Percentiles rank a stretch among this genome's conserved stretches.
Conservation (phyloP, 2,797 vertebrate species). For the Phalloptychus januarius region DNA sequence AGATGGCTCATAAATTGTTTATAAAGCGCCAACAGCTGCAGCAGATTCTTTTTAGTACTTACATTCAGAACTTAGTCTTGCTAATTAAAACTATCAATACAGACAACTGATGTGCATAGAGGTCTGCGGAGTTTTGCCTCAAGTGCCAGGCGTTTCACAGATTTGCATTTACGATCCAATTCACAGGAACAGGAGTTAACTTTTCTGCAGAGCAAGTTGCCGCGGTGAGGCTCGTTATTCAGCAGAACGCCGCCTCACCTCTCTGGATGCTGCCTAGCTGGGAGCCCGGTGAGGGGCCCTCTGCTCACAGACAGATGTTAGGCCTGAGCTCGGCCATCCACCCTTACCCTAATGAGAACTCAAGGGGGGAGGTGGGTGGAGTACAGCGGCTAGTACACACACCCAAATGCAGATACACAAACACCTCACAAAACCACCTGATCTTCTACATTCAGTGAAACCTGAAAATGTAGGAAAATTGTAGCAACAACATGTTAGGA, state of each 20-base stretch:
- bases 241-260: slow-evolving; percentile 30
- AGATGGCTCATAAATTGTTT: not conserved
- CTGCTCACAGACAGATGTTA: slow-evolving; percentile 73
- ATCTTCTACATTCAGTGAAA: not conserved
- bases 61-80: not conserved
- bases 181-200: slow-evolving; percentile 2
- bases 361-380: slow-evolving; percentile 41
- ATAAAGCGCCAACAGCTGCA: not conserved
- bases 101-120: not conserved
- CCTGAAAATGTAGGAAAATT: no score
- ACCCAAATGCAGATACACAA: slow-evolving; percentile 13
- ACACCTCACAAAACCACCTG: not conserved
- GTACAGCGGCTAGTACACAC: slow-evolving; percentile 8
- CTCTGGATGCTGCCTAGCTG: slow-evolving; percentile 39
- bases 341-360: slow-evolving; percentile 73
- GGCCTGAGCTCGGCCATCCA: slow-evolving; percentile 45
- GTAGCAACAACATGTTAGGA: no score
- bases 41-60: not conserved
- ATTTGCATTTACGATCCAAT: not conserved
- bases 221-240: slow-evolving; percentile 23
- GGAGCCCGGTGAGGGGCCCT: slow-evolving; percentile 36
- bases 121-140: not conserved
- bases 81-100: not conserved
- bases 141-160: not conserved
- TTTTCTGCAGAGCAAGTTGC: slow-evolving; percentile 8